A percentile compares a stretch with the other conserved stretches of the same genome.
phyloP scores from a whole-genome alignment of 2,113 vertebrate species.

The Amblyornis subalaris region DNA sequence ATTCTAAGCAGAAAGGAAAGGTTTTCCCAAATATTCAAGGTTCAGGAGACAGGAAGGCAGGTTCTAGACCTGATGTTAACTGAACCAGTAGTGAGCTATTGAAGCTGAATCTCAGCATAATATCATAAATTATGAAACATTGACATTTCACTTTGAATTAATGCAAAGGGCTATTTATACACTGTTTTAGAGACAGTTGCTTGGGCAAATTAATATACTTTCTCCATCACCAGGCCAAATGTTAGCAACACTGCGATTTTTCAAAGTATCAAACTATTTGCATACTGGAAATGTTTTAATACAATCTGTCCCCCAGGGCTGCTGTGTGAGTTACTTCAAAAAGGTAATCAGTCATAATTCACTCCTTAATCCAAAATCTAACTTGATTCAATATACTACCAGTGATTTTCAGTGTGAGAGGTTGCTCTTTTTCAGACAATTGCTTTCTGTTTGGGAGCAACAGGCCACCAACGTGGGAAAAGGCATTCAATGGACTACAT shows the following conservation, averaged over 20 bases:
- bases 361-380: slow-evolving; percentile 2
- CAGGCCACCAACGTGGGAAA: background rate
- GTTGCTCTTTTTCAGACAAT: background rate
- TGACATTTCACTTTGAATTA: slow-evolving; percentile 61
- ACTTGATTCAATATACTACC: background rate
- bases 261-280: slow-evolving; percentile 54
- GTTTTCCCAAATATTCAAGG: background rate
- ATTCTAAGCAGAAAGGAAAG: slow-evolving; percentile 19
- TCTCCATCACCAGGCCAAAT: slow-evolving; percentile 32
- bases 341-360: slow-evolving; percentile 36
- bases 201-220: slow-evolving; percentile 25
- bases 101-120: slow-evolving; percentile 44
- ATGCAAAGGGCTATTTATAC: slow-evolving; percentile 47
- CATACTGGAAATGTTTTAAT: slow-evolving; percentile 56
- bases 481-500: background rate
- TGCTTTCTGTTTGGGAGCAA: background rate
- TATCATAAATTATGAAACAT: slow-evolving; percentile 64
- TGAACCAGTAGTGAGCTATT: slow-evolving; percentile 26
- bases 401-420: background rate
- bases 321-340: background rate
- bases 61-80: slow-evolving; percentile 48
- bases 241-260: slow-evolving; percentile 45
- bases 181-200: slow-evolving; percentile 10
- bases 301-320: background rate
- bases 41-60: background rate